A percentile compares a stretch with the other conserved stretches of the same genome.
phyloP scores from a whole-genome alignment of 2,888 invertebrate genomes.

The Hirtodrosophila cameraria region DNA sequence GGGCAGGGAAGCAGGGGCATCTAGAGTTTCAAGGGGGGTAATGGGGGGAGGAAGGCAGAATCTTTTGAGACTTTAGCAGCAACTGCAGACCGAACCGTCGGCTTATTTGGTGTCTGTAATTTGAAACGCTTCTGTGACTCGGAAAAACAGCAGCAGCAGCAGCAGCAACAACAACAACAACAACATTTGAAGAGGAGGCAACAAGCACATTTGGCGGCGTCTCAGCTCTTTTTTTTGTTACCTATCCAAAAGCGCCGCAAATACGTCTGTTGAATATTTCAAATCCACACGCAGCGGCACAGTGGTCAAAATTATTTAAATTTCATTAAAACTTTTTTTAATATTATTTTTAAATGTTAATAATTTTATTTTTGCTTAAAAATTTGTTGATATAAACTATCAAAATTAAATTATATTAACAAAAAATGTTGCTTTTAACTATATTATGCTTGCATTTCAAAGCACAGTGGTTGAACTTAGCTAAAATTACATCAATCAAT shows the following conservation, averaged over 20 bases:
- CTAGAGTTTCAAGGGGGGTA: background rate
- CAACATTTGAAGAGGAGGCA: background rate
- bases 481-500: no score
- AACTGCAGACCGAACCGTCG: constrained; percentile 55
- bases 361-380: no score
- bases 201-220: constrained; percentile 37
- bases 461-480: no score
- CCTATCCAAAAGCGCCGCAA: constrained; percentile 70
- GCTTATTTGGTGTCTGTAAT: constrained; percentile 82
- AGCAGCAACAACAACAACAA: background rate
- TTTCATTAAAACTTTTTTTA: no score
- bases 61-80: constrained; percentile 43
- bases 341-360: no score
- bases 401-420: no score
- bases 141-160: constrained; percentile 61
- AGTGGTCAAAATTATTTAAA: background rate
- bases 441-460: no score
- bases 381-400: no score
- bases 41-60: constrained; percentile 1
- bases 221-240: constrained; percentile 12
- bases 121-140: constrained; percentile 81
- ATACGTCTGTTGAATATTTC: constrained; percentile 68
- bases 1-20: background rate
- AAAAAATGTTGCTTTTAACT: no score
- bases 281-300: constrained; percentile 66